phyloP scores from a whole-genome alignment of 2,888 invertebrate species.

The Lomographa bimaculata region DNA sequence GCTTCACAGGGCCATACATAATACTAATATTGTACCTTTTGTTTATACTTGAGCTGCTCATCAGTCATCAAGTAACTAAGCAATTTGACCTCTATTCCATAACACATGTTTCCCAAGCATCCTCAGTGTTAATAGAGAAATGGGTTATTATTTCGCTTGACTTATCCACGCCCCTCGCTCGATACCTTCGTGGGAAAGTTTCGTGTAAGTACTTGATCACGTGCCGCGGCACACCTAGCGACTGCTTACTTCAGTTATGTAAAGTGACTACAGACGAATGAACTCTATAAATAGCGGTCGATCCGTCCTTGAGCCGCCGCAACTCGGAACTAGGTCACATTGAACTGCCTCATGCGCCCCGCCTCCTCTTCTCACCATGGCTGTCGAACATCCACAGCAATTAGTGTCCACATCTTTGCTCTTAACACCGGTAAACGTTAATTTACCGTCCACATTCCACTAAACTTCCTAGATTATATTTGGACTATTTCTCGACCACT shows the following conservation, averaged over 20 bases:
- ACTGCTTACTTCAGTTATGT: conserved; percentile 70
- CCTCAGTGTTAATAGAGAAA: conserved; percentile 50
- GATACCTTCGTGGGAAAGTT: conserved; percentile 62
- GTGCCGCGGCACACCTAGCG: conserved; percentile 61
- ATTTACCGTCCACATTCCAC: conserved; percentile 46
- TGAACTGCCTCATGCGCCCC: conserved; percentile 62
- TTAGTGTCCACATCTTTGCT: too few species aligned
- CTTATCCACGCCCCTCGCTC: conserved; percentile 48
- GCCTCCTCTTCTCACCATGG: conserved; percentile 47
- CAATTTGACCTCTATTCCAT: conserved; percentile 46
- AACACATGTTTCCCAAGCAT: conserved; percentile 38
- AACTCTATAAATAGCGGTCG: conserved; percentile 80
- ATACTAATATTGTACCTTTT: background rate
- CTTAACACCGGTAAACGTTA: conserved; percentile 41
- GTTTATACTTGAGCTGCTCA: background rate
- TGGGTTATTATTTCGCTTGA: conserved; percentile 54
- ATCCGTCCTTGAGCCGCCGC: conserved; percentile 79
- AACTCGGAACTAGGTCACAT: conserved; percentile 77
- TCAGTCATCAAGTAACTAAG: background rate
- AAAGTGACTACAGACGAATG: conserved; percentile 76
- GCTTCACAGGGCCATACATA: conserved; percentile 14
- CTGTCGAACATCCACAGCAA: conserved; percentile 37
- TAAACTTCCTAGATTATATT: conserved; percentile 45
- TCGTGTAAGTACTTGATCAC: conserved; percentile 45
- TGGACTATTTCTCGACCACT: conserved; percentile 2